Conservation (phyloP, 2,888 invertebrate species). For the Clunio marinus region DNA sequence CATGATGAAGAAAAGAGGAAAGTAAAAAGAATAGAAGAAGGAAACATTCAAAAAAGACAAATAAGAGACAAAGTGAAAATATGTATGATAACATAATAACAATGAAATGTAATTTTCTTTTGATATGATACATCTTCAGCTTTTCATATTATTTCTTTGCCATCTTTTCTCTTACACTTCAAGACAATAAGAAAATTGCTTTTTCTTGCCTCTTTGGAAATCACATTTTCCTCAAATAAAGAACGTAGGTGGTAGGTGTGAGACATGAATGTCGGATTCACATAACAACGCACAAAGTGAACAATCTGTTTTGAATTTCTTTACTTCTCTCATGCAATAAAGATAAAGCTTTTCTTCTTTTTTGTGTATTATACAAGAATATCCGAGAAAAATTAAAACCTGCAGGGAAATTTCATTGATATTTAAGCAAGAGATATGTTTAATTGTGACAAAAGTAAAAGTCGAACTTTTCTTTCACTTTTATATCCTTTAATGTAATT, state of each 20-base stretch:
- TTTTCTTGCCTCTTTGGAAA: neutral
- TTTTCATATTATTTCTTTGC: slow-evolving; percentile 2
- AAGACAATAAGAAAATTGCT: slow-evolving; percentile 27
- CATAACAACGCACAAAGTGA: neutral
- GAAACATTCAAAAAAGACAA: neutral
- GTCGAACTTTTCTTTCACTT: too few relatives aligned
- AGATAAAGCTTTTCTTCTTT: too few relatives aligned
- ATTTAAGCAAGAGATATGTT: too few relatives aligned
- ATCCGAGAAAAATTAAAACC: too few relatives aligned
- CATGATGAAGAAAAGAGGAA: neutral
- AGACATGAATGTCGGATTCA: too few relatives aligned
- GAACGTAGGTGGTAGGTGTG: neutral
- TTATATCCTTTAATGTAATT: too few relatives aligned
- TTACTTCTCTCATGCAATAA: too few relatives aligned
- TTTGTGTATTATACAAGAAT: too few relatives aligned
- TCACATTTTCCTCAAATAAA: neutral
- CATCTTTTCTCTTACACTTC: slow-evolving; percentile 10
- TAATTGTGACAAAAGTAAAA: too few relatives aligned
- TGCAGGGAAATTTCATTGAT: too few relatives aligned
- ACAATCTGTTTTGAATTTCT: too few relatives aligned
- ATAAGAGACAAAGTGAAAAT: slow-evolving; percentile 28
- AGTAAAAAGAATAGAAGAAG: neutral
- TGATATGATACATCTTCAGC: slow-evolving; percentile 33
- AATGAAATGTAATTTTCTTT: slow-evolving; percentile 38
- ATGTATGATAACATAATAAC: slow-evolving; percentile 34